Evolutionary conservation across 2,113 vertebrate species (phyloP), one percentile per base, ranked within the genome.

Genomic region (Siniperca chuatsi): DNA sequence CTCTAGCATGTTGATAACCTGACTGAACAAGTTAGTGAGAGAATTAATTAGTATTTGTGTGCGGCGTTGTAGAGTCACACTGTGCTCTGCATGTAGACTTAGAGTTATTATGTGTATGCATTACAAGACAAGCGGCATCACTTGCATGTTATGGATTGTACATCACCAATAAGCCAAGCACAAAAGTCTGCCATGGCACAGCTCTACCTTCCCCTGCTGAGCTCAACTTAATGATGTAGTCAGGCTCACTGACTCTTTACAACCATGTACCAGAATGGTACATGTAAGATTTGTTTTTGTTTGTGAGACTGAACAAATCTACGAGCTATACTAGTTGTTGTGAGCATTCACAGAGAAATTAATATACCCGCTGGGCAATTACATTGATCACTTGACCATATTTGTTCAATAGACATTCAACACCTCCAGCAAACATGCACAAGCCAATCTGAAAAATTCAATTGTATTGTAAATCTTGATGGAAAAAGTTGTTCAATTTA

Each of bases 381-480:
- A 12, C 3, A 60, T 70, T 44, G n/a, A 86, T 64, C 42, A 74
- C 54, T 71, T 55, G 57, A 60, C 44, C 55, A 67, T 29, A 79
- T 79, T 72, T 82, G 67, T 75, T 84, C 62, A 64, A 48, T 4
- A 29, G 68, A 77, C 78, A 86, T 80, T 82, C 6, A 77, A 83
- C 40, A 82, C 25, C 55, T 84, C 66, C 16, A 83, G 42, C 65
- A 81, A 65, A 79, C 71, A 91, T 78, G 70, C 60, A 76, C 55
- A 76, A 81, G 40, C 61, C 57, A 72, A 70, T 78, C 10, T 42
- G 48, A 81, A 80, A 83, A 80, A 83, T 72, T 84, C 55, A 89
- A 87, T 84, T 80, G 46, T 87, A 88, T 73, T 83, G 12, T 79
- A 75, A 90, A 83, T 77, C 70, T 78, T 68, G 6, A 67, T 58